A percentile compares a stretch with the other conserved stretches of the same genome.
Evolutionary conservation across 2,113 vertebrate genomes (phyloP).

Genomic region (Oreochromis aureus): DNA sequence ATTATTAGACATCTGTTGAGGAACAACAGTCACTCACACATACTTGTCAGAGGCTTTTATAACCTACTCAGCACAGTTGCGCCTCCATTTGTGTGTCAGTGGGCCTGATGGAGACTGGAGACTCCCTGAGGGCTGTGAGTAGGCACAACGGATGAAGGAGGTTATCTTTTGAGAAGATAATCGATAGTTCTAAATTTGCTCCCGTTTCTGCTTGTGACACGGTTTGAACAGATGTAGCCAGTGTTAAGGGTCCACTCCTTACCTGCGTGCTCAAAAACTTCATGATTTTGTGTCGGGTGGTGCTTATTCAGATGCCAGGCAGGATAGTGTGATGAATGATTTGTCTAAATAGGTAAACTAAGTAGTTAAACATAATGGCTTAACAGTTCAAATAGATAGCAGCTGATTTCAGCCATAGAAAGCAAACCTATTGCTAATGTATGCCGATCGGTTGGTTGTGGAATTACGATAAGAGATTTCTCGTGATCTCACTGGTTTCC

Average conservation of each 20-base stretch:
- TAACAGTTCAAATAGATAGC: background rate
- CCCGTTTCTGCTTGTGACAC: background rate
- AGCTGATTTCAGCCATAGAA: background rate
- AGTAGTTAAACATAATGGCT: background rate
- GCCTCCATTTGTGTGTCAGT: background rate
- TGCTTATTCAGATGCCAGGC: background rate
- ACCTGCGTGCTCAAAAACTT: background rate
- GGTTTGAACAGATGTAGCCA: background rate
- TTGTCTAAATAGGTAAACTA: background rate
- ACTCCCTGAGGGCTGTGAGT: constrained; percentile 30
- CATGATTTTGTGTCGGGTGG: background rate
- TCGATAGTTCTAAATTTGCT: constrained; percentile 42
- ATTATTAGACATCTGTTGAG: background rate
- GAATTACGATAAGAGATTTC: background rate
- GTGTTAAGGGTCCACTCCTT: background rate
- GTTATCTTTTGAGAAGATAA: constrained; percentile 29
- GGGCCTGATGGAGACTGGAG: constrained; percentile 19
- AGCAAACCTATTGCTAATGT: background rate
- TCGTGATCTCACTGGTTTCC: background rate
- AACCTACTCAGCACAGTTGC: background rate
- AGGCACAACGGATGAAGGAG: constrained; percentile 8
- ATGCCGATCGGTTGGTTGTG: background rate
- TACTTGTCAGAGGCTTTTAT: background rate
- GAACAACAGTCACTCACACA: background rate
- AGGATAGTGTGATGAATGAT: background rate